These are phyloP conservation scores for Brenthis ino DNA, from an alignment of 2,888 invertebrate species.

Conservation along the genomic window DNA sequence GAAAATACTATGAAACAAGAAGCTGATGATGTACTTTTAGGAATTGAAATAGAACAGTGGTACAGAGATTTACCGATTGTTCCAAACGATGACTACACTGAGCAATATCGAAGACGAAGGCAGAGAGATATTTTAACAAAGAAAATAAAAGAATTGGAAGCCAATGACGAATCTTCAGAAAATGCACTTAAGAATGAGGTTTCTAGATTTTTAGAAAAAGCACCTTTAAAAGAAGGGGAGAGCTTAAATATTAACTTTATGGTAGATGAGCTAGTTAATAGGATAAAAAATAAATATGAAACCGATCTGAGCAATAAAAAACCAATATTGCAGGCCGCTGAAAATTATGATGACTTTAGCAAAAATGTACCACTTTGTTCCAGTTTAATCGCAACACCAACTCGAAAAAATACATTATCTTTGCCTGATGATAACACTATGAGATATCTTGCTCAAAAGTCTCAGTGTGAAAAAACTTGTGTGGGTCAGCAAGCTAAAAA, in stretches of 20 bases:
- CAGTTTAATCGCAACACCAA: conserved; percentile 24
- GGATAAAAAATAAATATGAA: conserved; percentile 45
- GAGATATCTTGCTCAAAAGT: conserved; percentile 23
- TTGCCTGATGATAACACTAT: neutral
- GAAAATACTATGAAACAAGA: conserved; percentile 55
- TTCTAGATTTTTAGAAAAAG: conserved; percentile 49
- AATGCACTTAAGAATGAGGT: conserved; percentile 49
- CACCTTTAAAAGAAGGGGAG: conserved; percentile 42
- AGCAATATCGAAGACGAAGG: conserved; percentile 47
- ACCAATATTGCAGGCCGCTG: conserved; percentile 33
- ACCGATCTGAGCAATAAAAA: conserved; percentile 25
- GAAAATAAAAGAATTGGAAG: conserved; percentile 54
- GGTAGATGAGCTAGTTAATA: conserved; percentile 50
- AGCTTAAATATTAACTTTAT: conserved; percentile 50
- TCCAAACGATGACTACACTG: conserved; percentile 41
- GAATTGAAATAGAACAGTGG: conserved; percentile 63
- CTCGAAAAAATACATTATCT: neutral
- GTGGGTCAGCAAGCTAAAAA: neutral
- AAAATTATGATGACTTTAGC: conserved; percentile 45
- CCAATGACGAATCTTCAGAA: conserved; percentile 41
- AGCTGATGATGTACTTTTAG: conserved; percentile 58
- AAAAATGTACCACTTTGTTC: conserved; percentile 43
- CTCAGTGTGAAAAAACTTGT: conserved; percentile 20
- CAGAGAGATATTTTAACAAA: conserved; percentile 54
- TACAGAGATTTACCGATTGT: conserved; percentile 55